These are phyloP conservation scores for Melanaphis sacchari DNA, from an alignment of 1,140 invertebrate species.

Conservation along the genomic window DNA sequence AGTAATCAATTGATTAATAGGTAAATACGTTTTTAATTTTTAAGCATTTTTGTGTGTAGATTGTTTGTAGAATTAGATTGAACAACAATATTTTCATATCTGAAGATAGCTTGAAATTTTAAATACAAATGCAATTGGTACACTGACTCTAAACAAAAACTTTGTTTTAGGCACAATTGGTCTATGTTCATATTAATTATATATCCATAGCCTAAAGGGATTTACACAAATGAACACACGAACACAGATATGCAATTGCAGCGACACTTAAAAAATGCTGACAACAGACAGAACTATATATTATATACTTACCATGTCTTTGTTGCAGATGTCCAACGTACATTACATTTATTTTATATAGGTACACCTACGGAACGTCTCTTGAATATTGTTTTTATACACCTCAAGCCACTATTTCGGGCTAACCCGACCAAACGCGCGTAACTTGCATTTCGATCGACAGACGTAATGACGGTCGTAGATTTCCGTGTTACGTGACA, in stretches of 20 bases:
- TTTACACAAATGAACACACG: too few species aligned
- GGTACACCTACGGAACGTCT: neutral
- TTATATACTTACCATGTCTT: neutral
- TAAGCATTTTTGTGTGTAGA: too few species aligned
- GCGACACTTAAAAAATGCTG: neutral
- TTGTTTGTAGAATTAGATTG: too few species aligned
- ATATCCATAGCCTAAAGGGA: too few species aligned
- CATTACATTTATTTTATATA: neutral
- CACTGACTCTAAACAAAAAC: too few species aligned
- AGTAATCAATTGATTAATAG: too few species aligned
- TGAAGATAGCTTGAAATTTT: too few species aligned
- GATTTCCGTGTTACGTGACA: neutral
- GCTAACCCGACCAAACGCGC: neutral
- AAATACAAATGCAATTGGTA: too few species aligned
- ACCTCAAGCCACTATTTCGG: neutral
- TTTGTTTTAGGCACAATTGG: too few species aligned
- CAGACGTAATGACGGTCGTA: neutral
- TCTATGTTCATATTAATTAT: too few species aligned
- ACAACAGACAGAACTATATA: neutral
- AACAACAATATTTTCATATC: too few species aligned
- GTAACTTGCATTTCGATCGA: neutral
- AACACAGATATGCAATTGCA: neutral
- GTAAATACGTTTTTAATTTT: too few species aligned
- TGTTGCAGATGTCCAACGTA: neutral
- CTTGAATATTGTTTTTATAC: neutral